phyloP scores from a whole-genome alignment of 2,113 vertebrate genomes.

The Bos indicus region DNA sequence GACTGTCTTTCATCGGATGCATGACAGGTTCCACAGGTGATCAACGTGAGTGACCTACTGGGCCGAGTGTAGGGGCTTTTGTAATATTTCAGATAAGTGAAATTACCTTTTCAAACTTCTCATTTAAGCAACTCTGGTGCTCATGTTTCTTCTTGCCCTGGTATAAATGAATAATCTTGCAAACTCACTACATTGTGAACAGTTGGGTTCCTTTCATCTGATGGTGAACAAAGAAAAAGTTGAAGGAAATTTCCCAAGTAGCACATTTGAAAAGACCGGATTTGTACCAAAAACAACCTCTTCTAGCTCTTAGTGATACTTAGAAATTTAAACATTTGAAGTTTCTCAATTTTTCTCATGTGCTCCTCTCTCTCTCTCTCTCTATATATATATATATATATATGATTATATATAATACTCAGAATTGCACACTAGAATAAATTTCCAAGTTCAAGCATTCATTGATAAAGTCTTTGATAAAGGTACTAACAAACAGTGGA shows the following conservation, averaged over 20 bases:
- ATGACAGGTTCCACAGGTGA: neutral
- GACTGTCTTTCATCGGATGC: neutral
- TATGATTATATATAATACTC: neutral
- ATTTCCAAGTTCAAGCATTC: neutral
- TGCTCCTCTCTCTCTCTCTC: neutral
- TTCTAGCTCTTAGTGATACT: neutral
- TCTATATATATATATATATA: neutral
- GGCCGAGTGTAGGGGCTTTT: neutral
- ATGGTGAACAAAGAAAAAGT: conserved; percentile 11
- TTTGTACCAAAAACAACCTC: neutral
- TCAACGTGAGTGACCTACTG: neutral
- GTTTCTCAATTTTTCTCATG: neutral
- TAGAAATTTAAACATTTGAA: neutral
- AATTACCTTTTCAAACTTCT: neutral
- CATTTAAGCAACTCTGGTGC: conserved; percentile 7
- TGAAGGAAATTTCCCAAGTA: conserved; percentile 21
- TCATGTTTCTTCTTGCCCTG: neutral
- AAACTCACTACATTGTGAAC: neutral
- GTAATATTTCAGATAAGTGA: neutral
- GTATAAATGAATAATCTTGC: conserved; percentile 22
- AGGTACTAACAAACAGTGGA: neutral
- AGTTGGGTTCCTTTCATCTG: conserved; percentile 1
- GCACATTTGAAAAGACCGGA: neutral
- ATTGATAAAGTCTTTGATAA: neutral
- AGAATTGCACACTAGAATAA: neutral